These are phyloP conservation scores for Forficula auricularia DNA, from an alignment of 1,140 invertebrate genomes.

Conservation along the genomic window DNA sequence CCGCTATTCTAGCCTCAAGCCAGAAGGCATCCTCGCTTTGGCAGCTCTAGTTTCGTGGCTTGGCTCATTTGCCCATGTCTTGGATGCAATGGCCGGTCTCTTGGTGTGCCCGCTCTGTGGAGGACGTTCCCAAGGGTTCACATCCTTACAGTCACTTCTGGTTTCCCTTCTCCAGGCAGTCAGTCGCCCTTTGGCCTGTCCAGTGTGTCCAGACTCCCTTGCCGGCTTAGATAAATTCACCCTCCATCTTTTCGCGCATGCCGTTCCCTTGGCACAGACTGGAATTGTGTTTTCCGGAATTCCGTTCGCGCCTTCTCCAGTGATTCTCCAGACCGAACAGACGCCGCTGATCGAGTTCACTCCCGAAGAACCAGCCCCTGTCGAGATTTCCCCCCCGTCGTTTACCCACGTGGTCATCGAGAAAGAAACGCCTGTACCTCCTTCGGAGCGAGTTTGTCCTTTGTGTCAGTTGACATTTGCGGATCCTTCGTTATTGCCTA, in stretches of 20 bases:
- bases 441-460: no score
- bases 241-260: conserved; percentile 61
- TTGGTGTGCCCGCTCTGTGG: conserved; percentile 53
- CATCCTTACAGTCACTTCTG: conserved; percentile 45
- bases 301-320: background rate
- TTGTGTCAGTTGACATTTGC: conserved; percentile 48
- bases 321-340: no score
- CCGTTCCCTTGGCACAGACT: conserved; percentile 11
- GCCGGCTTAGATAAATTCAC: conserved; percentile 66
- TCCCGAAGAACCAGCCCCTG: no score
- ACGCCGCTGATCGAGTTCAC: no score
- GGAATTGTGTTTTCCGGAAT: conserved; percentile 1
- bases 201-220: conserved; percentile 53
- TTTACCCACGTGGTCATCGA: no score
- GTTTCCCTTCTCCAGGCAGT: conserved; percentile 52
- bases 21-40: no score
- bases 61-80: no score
- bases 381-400: no score
- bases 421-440: no score
- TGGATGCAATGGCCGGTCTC: conserved; percentile 33
- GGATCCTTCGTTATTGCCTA: conserved; percentile 44
- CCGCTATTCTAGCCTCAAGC: no score
- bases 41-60: no score
- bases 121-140: conserved; percentile 38
- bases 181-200: conserved; percentile 51